Conservation (phyloP, 1,140 invertebrate genomes). For the Pomacea maculata region DNA sequence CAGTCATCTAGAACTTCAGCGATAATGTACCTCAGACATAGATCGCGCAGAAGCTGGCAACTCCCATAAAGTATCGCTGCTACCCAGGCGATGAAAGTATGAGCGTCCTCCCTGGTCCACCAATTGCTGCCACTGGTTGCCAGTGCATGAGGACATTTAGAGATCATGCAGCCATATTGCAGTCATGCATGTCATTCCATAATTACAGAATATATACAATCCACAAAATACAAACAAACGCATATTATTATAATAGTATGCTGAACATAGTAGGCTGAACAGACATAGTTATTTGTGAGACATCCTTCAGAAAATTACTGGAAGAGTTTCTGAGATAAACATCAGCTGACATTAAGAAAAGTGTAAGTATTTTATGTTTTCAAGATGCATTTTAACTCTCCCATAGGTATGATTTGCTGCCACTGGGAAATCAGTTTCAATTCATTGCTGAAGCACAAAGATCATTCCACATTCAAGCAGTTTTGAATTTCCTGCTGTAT, state of each 20-base stretch:
- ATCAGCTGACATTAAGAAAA: too few species aligned
- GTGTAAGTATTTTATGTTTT: too few species aligned
- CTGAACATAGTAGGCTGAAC: background rate
- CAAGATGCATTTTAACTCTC: too few species aligned
- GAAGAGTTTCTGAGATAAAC: too few species aligned
- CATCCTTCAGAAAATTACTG: too few species aligned
- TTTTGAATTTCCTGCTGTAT: too few species aligned
- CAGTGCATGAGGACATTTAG: background rate
- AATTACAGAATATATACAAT: too few species aligned
- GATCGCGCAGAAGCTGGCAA: slow-evolving; percentile 19
- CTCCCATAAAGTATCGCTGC: slow-evolving; percentile 30
- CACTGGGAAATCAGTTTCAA: too few species aligned
- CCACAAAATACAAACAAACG: background rate
- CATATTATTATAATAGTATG: background rate
- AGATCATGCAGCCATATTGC: background rate
- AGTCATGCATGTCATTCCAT: slow-evolving; percentile 1
- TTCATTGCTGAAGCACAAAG: too few species aligned
- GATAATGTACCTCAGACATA: background rate
- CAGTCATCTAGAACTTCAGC: too few species aligned
- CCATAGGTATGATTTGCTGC: too few species aligned
- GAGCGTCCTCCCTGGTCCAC: slow-evolving; percentile 32
- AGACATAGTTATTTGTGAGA: background rate
- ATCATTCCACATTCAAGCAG: too few species aligned
- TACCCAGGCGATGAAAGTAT: slow-evolving; percentile 37
- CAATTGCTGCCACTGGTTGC: slow-evolving; percentile 30